Evolutionary conservation across 2,888 invertebrate species (phyloP), one percentile per base, ranked within the genome.

Genomic region (Clostera curtula): DNA sequence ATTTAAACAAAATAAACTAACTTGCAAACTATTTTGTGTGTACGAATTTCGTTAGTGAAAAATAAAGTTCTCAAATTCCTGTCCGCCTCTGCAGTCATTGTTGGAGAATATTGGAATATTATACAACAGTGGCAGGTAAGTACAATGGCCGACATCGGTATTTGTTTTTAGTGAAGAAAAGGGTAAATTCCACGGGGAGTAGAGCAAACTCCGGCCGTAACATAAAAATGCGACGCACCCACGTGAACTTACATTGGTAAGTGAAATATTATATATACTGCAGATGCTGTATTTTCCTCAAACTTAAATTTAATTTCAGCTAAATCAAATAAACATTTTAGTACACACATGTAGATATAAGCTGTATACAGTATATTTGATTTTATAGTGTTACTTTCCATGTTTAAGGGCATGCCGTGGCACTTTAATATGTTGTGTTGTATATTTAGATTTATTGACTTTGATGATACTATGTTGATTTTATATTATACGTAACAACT

Each of bases 81-180:
- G 8, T 14, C 13, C 28, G 24, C 25, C 29, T 31, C 41, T 31
- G 39, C 30, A 49, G 49, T 43, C 46, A 34, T 48, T 29, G 35
- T 43, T 43, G 40, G 44, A 27, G 30, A 40, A 44, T 52, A 42
- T 53, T 41, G 32, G 37, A 49, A 48, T 54, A 49, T 59, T 56
- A 53, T 55, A 47, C 46, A 43, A 37, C 31, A 25, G 27, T 33
- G 30, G 37, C 31, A 27, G 37, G 35, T 32, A 40, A 46, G 44
- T 36, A 43, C 22, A 29, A 16, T 20, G 39, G 28, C 30, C 39
- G 44, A 47, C 38, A 35, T 26, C 36, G 45, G 44, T 50, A 49
- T 61, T 59, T 53, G 49, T 59, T 58, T 56, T 56, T 43, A 41
- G 46, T 45, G 47, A 56, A 49, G 46, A 55, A 55, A 58, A 60